These are phyloP conservation scores for Tretioscincus oriximinensis DNA, from an alignment of 2,113 vertebrate genomes.

Conservation along the genomic window DNA sequence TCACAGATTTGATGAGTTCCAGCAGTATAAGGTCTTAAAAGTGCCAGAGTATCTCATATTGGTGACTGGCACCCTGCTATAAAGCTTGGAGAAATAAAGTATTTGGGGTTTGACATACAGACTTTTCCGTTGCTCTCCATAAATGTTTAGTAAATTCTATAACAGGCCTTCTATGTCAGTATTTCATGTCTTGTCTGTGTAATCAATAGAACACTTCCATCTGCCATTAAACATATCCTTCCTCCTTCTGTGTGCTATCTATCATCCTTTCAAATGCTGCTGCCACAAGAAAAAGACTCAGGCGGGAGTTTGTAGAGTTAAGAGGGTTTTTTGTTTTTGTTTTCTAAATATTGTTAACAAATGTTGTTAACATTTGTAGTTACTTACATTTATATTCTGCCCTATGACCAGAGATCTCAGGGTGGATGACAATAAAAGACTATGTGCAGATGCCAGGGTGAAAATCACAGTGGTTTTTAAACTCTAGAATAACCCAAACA, in stretches of 20 bases:
- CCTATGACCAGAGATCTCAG: no score
- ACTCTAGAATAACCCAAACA: no score
- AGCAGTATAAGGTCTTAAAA: no score
- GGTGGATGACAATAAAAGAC: no score
- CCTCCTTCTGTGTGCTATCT: conserved; percentile 62
- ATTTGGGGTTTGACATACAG: not conserved
- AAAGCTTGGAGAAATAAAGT: not conserved
- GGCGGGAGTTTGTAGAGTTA: conserved; percentile 19
- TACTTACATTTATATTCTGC: no score
- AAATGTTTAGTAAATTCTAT: conserved; percentile 17
- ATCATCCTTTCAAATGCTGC: conserved; percentile 60
- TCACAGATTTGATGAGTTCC: no score
- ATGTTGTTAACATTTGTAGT: not conserved
- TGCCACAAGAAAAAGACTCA: conserved; percentile 28
- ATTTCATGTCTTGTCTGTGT: conserved; percentile 60
- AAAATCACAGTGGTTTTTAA: no score
- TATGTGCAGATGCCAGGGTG: no score
- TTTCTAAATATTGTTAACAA: not conserved
- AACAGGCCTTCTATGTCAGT: conserved; percentile 33
- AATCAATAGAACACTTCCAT: conserved; percentile 70
- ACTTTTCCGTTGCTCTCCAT: conserved; percentile 15
- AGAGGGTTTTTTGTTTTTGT: not conserved
- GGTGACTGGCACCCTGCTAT: no score
- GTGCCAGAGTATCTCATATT: no score
- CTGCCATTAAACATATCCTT: conserved; percentile 64